Percentiles rank a stretch among this genome's conserved stretches.
Evolutionary conservation across 2,797 vertebrate species (phyloP).

Genomic region (Rhincodon typus): DNA sequence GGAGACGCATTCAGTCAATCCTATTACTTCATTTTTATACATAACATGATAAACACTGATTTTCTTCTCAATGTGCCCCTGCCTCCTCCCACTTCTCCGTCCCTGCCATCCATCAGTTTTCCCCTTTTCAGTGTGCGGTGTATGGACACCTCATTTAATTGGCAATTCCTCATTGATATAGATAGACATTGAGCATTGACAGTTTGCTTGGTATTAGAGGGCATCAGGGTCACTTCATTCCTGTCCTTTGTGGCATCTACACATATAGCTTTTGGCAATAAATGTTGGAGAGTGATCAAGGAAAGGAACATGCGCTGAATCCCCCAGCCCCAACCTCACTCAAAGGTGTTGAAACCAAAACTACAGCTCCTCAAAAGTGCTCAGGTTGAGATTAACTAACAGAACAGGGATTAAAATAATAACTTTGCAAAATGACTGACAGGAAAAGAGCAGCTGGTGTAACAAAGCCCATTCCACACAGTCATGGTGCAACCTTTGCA

Average conservation of each 20-base stretch:
- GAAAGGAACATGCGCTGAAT: background rate
- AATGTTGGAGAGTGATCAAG: background rate
- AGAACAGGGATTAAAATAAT: background rate
- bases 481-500: background rate
- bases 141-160: background rate
- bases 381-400: background rate
- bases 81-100: background rate
- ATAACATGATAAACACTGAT: background rate
- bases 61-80: background rate
- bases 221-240: background rate
- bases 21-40: background rate
- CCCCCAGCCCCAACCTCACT: background rate
- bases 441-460: background rate
- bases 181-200: background rate
- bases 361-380: background rate
- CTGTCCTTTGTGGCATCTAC: background rate
- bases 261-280: background rate
- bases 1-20: background rate
- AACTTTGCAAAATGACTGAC: background rate
- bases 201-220: background rate
- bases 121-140: background rate
- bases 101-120: background rate
- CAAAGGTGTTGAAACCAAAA: background rate
- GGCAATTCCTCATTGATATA: background rate
- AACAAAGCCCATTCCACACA: background rate